Conservation (phyloP, 2,888 invertebrate species). For the Caenorhabditis macrosperma region DNA sequence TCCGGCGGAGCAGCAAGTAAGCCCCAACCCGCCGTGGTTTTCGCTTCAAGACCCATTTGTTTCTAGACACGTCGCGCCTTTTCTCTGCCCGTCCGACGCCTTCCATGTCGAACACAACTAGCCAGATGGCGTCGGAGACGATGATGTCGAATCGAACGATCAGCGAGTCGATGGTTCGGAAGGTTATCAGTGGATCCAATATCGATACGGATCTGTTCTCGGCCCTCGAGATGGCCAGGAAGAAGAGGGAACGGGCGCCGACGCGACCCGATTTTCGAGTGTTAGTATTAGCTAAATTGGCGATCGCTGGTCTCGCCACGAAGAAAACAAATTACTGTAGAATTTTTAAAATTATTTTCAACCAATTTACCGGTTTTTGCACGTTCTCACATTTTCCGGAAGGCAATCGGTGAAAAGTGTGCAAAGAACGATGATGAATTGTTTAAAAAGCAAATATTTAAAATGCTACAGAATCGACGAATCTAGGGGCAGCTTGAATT, state of each 20-base stretch:
- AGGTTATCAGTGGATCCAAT: neutral
- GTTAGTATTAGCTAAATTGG: too few species aligned
- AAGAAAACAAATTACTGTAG: neutral
- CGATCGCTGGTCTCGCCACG: too few species aligned
- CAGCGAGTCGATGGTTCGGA: constrained; percentile 1
- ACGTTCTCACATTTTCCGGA: too few species aligned
- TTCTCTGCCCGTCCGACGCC: neutral
- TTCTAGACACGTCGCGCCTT: neutral
- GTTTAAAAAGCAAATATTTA: neutral
- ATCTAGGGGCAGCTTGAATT: neutral
- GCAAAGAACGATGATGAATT: too few species aligned
- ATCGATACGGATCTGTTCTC: neutral
- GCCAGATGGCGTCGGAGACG: constrained; percentile 5
- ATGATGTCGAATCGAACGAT: constrained; percentile 27
- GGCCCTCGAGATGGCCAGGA: constrained; percentile 16
- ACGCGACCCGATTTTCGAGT: constrained; percentile 24
- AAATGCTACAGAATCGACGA: neutral
- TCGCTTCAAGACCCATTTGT: too few species aligned
- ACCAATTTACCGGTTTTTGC: too few species aligned
- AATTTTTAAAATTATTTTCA: too few species aligned
- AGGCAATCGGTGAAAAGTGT: too few species aligned
- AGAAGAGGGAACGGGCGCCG: constrained; percentile 4
- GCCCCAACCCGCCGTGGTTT: too few species aligned
- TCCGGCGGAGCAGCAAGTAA: neutral
- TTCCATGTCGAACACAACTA: neutral